Evolutionary conservation across 2,888 invertebrate species (phyloP), one percentile per base, ranked within the genome.

Genomic region (Oscheius sp.): DNA sequence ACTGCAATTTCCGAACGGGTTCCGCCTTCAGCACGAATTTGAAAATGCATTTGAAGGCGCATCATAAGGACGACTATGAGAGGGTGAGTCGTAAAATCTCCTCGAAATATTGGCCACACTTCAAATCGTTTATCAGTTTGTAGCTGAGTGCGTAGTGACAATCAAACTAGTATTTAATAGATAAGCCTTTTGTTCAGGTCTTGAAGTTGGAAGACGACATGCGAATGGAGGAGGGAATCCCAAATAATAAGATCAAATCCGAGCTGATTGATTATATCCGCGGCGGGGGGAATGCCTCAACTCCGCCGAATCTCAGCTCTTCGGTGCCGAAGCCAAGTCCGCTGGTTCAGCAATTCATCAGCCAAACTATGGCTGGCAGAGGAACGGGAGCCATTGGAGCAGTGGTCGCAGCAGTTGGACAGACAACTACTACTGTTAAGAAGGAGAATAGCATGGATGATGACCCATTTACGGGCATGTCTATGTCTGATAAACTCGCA

Each of bases 41-140:
- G 42, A 83, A 83, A 67, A 82, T 82, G 82, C 83, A 83, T 55
- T 70, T 83, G 63, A 80, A 79, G 61, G 82, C 82, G 10, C 83
- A 83, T 63, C 83, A 83, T 73, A 81, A 82, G 45, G 81, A 80
- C 23, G 80, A 80, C 45, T 80, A 80, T 46, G 73, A 79, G 53
- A 70, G 75, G 65, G 80, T 80, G n/a, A 17, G 68, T 29, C 17
- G 20, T 20, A 20, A n/a, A 23, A 48, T 48, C 15, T n/a, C 25
- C 48, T 48, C 48, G 3, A 12, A 52, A 52, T 20, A 52, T 29
- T 52, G 10, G 52, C 29, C 27, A 27, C 27, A 52, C 15, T 42
- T 17, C 4, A 42, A n/a, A 3, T 42, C 17, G 4, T 61, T 61
- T 61, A 61, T 61, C 61, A 61, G 61, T 61, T 42, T 27, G 23